Evolutionary conservation across 1,140 invertebrate genomes (phyloP), one percentile per base, ranked within the genome.

Genomic region (Archivesica marissinica): DNA sequence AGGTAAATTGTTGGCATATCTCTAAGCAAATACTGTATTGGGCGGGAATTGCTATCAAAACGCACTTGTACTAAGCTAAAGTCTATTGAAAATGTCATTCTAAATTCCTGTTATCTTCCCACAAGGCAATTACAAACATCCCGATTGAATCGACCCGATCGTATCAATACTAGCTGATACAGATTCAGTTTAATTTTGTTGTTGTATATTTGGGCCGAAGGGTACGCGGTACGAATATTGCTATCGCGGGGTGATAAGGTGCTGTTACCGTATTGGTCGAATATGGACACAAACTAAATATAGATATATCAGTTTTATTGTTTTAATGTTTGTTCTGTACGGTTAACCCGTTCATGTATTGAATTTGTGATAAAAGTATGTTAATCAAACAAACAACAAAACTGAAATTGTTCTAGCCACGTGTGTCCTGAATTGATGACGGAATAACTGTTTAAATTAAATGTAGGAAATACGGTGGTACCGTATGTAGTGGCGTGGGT

Each of bases 331-430:
- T 35, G 33, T 11, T 20, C 7, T 38, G 33, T 30, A 66, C 61
- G 17, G 2, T 15, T 44, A 30, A 72, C 68, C 44, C 25, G 68
- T 72, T 72, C 68, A 72, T 72, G 50, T 72, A 72, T 72, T 44
- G 68, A 47, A 44, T 28, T 2, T 17, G 28, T 33, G 68, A 72
- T 50, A 72, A 72, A 72, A 50, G 28, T 47, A 44, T 52, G 41
- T 30, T 72, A 72, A 47, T 47, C 68, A 72, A 72, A 72, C 15
- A 72, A 47, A 50, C 9, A 50, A 72, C 35, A 30, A 47, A 47
- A 47, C 28, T 17, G 68, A 72, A 72, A 25, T 64, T 35, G 13
- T 23, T n/a, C n/a, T 23, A 52, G 50, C 23, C 4, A 20, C 3
- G 50, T 59, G 30, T 25, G 59, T 6, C 59, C 59, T 64, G 4